Evolutionary conservation across 2,797 vertebrate species (phyloP).

Genomic region (Pseudomugil gertrudae): DNA sequence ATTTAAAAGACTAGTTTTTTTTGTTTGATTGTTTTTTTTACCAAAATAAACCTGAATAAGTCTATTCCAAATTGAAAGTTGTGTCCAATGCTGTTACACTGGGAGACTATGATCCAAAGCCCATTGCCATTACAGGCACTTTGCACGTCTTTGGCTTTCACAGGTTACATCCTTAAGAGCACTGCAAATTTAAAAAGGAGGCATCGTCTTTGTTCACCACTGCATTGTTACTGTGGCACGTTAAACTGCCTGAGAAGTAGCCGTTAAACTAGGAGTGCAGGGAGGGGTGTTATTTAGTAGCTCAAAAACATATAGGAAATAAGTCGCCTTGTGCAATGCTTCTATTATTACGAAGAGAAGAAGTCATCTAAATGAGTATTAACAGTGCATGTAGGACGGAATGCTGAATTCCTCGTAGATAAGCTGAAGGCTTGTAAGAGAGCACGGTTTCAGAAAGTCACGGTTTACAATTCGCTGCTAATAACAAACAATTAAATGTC

Average conservation of each 20-base stretch:
- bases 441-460: conserved; percentile 35
- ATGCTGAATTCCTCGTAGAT: conserved; percentile 43
- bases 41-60: conserved; percentile 15
- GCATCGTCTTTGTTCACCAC: conserved; percentile 52
- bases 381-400: conserved; percentile 62
- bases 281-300: conserved; percentile 34
- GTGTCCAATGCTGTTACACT: conserved; percentile 23
- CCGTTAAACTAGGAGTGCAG: conserved; percentile 34
- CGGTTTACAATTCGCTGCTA: conserved; percentile 34
- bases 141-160: conserved; percentile 81
- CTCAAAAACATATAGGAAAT: conserved; percentile 17
- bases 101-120: conserved; percentile 46
- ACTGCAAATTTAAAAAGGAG: conserved; percentile 70
- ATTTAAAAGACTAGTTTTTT: conserved; percentile 19
- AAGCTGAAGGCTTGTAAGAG: conserved; percentile 36
- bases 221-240: conserved; percentile 40
- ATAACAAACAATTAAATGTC: conserved; percentile 49
- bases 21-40: conserved; percentile 7
- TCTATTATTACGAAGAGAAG: conserved; percentile 70
- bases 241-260: conserved; percentile 38
- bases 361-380: conserved; percentile 53
- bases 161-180: conserved; percentile 71
- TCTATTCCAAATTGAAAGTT: conserved; percentile 19
- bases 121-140: conserved; percentile 78
- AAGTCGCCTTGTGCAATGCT: conserved; percentile 41